Base-by-base conservation (phyloP, 2,113 vertebrate genomes). In the Puma concolor region DNA sequence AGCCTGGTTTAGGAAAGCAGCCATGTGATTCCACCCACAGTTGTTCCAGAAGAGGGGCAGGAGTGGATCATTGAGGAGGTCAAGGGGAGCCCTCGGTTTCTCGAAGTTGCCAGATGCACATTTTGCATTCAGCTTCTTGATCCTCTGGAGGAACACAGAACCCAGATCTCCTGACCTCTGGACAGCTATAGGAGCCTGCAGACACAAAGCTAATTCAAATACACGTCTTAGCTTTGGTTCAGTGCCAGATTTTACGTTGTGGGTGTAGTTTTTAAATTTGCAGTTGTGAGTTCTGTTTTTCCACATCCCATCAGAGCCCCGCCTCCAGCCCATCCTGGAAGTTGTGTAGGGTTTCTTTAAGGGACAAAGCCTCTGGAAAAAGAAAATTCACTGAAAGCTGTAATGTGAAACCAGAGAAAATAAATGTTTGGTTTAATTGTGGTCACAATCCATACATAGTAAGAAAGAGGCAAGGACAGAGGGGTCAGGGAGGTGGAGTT, bases 331-430 rank as follows among this genome's bases (percentile, higher is more conserved):
- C 50, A 25, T 38, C 79, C 52, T 0, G 0, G 91, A 87, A 44
- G 50, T 50, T 64, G 25, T 41, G 13, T 66, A 81, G 79, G 69
- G 94, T 96, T 80, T 72, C 95, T 96, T 87, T 67, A 97, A 92
- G 84, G 92, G 82, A 74, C 57, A 94, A n/a, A 79, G 13, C 83
- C 83, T 91, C 66, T 87, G 21, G 64, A 81, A 95, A 95, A 80
- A 63, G 88, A 89, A 80, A 81, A 88, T 57, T 91, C 79, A 66
- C 41, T 36, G 38, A n/a, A 83, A 92, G 87, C 66, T 83, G 79
- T 91, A 76, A 94, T 19, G 64, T 60, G 72, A 93, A 57, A 69
- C 36, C 38, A 67, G 67, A 83, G 66, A 88, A 82, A 83, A 41
- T 82, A 21, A 0, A 72, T 77, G 41, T 89, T 77, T 74, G 86